These are phyloP conservation scores for Hemichromis elongatus DNA, from an alignment of 2,113 vertebrate species.

Conservation along the genomic window DNA sequence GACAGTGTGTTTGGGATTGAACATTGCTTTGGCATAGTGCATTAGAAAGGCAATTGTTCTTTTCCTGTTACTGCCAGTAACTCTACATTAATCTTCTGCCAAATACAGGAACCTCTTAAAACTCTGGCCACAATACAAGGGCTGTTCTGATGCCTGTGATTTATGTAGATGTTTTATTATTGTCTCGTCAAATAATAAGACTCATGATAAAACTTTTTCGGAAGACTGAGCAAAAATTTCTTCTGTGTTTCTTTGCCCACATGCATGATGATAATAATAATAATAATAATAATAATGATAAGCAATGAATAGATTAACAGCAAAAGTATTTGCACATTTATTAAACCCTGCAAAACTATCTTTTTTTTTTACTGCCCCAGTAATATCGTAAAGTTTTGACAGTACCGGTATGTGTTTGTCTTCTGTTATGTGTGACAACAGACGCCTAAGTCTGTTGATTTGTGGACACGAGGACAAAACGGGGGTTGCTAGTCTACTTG, in stretches of 20 bases:
- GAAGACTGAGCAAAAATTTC: neutral
- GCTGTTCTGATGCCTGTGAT: neutral
- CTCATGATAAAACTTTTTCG: neutral
- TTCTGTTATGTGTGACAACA: neutral
- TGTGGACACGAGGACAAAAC: neutral
- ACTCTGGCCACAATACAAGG: neutral
- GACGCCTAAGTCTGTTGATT: neutral
- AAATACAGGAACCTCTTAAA: neutral
- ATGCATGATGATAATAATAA: neutral
- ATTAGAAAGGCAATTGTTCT: neutral
- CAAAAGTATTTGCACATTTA: neutral
- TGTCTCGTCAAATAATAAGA: neutral
- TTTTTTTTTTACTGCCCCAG: neutral
- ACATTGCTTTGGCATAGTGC: neutral
- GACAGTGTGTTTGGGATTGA: neutral
- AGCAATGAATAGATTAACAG: neutral
- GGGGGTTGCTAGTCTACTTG: neutral
- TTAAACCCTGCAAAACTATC: neutral
- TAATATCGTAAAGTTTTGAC: neutral
- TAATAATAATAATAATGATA: neutral
- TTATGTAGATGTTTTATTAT: neutral
- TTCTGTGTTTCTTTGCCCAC: neutral
- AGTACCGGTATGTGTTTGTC: neutral
- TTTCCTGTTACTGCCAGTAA: neutral
- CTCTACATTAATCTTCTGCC: neutral